Evolutionary conservation across 2,888 invertebrate genomes (phyloP).

Genomic region (Amphipoea lucens): DNA sequence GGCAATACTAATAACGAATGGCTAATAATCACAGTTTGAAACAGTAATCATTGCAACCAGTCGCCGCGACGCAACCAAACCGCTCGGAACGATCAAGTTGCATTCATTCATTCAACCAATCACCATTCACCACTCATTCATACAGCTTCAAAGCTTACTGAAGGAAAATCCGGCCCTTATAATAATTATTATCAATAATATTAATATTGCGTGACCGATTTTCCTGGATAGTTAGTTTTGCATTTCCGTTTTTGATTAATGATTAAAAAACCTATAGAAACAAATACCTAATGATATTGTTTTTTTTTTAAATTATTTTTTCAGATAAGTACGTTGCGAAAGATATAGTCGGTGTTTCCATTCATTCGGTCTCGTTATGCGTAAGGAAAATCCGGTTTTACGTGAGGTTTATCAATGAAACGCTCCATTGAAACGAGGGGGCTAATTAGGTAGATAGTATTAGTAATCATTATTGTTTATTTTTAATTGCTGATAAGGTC

Average conservation of each 20-base stretch:
- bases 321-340: not conserved
- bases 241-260: conserved; percentile 31
- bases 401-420: conserved; percentile 46
- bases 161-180: conserved; percentile 58
- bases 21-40: conserved; percentile 51
- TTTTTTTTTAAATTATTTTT: not conserved
- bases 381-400: conserved; percentile 47
- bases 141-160: conserved; percentile 31
- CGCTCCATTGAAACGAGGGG: conserved; percentile 32
- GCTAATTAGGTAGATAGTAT: conserved; percentile 13
- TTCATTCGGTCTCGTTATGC: conserved; percentile 20
- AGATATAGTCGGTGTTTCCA: conserved; percentile 7
- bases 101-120: conserved; percentile 33
- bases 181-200: conserved; percentile 17
- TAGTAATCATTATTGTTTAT: conserved; percentile 2
- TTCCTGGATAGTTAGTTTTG: not conserved
- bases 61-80: conserved; percentile 63
- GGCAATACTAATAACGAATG: conserved; percentile 48
- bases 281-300: not conserved
- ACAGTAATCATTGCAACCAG: conserved; percentile 71
- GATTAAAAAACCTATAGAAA: not conserved
- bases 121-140: conserved; percentile 40
- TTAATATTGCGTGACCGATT: conserved; percentile 37
- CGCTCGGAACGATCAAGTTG: conserved; percentile 66
- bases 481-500: not conserved